Percentiles rank a stretch among this genome's conserved stretches.
phyloP scores from a whole-genome alignment of 2,113 vertebrate genomes.

The Columba livia region DNA sequence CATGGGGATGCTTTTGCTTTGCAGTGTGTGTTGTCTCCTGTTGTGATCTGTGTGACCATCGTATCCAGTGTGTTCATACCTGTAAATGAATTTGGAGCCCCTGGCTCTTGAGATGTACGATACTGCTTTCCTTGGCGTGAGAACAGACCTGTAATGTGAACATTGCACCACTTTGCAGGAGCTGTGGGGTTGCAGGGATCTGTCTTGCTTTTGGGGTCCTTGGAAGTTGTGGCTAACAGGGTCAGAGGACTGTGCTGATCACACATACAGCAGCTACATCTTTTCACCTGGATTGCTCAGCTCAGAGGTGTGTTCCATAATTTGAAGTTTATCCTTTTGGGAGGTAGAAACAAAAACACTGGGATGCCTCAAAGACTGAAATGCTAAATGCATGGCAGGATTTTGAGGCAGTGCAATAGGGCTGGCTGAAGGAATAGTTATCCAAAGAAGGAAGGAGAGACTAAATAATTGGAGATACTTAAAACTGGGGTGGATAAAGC shows the following conservation, averaged over 20 bases:
- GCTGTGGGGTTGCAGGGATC: not conserved
- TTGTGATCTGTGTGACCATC: not conserved
- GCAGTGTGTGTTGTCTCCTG: not conserved
- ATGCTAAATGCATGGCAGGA: not conserved
- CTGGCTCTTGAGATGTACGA: not conserved
- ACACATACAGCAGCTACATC: not conserved
- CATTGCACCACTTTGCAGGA: fast-evolving
- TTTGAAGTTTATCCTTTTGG: not conserved
- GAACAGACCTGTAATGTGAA: fast-evolving
- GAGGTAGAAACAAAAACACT: not conserved
- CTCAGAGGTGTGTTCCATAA: not conserved
- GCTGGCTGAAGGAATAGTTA: not conserved
- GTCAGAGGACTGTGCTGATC: not conserved
- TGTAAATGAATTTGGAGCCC: not conserved
- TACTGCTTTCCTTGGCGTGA: not conserved
- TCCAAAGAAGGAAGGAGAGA: not conserved
- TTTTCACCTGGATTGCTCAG: not conserved
- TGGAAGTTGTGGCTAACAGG: not conserved
- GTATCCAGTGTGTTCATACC: not conserved
- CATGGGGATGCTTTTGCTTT: not conserved
- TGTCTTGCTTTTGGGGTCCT: fast-evolving
- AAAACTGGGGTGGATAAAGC: not conserved
- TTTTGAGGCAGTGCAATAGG: not conserved
- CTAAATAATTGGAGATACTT: not conserved
- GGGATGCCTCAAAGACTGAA: not conserved